Evolutionary conservation across 2,797 vertebrate genomes (phyloP).

Genomic region (Hirundo rustica): DNA sequence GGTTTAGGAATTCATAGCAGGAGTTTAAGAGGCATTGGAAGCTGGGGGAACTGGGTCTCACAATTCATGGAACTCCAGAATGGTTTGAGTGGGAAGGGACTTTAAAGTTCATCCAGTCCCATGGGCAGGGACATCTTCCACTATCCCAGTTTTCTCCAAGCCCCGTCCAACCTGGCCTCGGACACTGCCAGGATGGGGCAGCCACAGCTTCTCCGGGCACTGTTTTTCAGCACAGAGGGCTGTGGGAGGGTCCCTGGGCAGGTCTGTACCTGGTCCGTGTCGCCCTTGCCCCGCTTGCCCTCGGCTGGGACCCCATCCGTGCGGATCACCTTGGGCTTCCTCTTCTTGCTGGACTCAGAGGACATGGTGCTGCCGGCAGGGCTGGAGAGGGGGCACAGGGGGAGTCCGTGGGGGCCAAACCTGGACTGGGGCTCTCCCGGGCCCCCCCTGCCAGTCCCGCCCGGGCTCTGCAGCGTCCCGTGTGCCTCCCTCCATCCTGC

Average conservation of each 20-base stretch:
- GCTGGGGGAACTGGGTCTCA: not conserved
- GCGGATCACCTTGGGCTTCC: constrained; percentile 93
- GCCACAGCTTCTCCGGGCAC: not conserved
- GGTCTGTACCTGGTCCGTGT: constrained; percentile 58
- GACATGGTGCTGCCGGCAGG: constrained; percentile 64
- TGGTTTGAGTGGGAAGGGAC: not conserved
- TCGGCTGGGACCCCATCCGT: constrained; percentile 86
- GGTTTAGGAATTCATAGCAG: not conserved
- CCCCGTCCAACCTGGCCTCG: not conserved
- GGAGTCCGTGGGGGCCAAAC: too few relatives aligned
- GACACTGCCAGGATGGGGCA: not conserved
- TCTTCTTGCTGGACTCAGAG: constrained; percentile 89
- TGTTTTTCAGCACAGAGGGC: not conserved
- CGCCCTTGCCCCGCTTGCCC: constrained; percentile 84
- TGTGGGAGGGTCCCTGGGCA: not conserved
- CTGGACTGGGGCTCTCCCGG: fast-evolving
- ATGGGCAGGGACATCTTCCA: not conserved
- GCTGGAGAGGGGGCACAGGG: not conserved
- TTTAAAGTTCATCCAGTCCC: not conserved
- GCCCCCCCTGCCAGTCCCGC: not conserved
- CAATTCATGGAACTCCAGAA: not conserved
- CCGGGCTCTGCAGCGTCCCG: too few relatives aligned
- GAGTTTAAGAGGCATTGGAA: not conserved
- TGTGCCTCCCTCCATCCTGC: too few relatives aligned
- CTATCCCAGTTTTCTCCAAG: not conserved